Evolutionary conservation across 2,888 invertebrate species (phyloP), one percentile per base, ranked within the genome.

Genomic region (Leucoma salicis): DNA sequence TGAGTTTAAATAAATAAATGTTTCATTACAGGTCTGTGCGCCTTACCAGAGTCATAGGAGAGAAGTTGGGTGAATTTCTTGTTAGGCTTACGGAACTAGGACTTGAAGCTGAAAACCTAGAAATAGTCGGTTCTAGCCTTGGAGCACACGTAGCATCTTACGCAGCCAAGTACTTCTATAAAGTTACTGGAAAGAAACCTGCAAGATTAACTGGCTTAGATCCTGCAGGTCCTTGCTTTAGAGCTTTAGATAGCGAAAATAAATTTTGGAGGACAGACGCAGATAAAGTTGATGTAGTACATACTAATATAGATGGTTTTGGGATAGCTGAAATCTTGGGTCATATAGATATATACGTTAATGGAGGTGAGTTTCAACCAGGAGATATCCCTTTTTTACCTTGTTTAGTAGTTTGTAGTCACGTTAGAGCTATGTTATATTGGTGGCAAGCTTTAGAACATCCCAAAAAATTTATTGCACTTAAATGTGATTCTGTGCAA

Each of bases 271-370:
- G 54, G 0, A 61, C 72, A 0, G 86, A 88, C 16, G 87, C 74
- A 0, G 60, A 66, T 0, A 62, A 53, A 35, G 85, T 88, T 0
- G 87, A 88, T 28, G 59, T 85, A 0, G 27, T 89, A 0, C 89
- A 89, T 21, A 87, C 89, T 0, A 89, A 89, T 42, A 88, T 89
- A 1, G 89, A 89, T 16, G 89, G 88, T 0, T 89, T 89, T 39
- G 89, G 89, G 0, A 85, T 81, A 2, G 86, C 89, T 0, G 82
- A 87, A 35, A 57, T 69, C 0, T 31, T 87, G 0, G 88, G 87
- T 0, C 85, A 88, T 40, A 52, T 89, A 0, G 89, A 89, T 27
- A 78, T 79, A 29, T 89, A 89, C 27, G 83, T 73, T 0, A 89
- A 89, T 12, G 89, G 89, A 0, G 89, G 88, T 0, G 89, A 89